phyloP scores from a whole-genome alignment of 2,113 vertebrate genomes.

The Macheiramphus alcinus region DNA sequence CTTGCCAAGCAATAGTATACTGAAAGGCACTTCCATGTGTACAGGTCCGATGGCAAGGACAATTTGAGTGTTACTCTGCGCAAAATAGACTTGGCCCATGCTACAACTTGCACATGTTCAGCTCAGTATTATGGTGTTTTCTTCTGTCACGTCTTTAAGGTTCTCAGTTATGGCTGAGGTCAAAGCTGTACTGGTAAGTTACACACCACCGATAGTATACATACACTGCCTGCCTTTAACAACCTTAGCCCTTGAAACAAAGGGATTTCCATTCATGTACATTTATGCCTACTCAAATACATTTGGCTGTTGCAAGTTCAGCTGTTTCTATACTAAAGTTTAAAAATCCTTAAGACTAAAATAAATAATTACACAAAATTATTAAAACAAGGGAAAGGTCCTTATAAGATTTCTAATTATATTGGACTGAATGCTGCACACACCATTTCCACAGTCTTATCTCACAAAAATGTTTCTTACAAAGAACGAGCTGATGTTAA shows the following conservation, averaged over 20 bases:
- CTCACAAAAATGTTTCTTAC: neutral
- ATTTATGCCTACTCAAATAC: neutral
- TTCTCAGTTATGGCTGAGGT: neutral
- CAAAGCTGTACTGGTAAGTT: neutral
- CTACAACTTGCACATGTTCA: neutral
- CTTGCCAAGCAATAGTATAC: fast-evolving
- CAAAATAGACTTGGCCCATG: neutral
- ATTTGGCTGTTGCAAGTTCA: neutral
- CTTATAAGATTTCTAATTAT: neutral
- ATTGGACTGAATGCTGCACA: neutral
- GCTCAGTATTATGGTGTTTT: neutral
- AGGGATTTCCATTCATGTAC: neutral
- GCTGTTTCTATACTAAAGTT: neutral
- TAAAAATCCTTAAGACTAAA: neutral
- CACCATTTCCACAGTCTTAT: neutral
- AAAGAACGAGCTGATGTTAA: neutral
- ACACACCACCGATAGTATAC: neutral
- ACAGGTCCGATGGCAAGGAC: neutral
- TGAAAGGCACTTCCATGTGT: neutral
- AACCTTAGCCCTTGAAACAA: neutral
- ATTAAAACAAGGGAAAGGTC: neutral
- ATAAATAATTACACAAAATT: neutral
- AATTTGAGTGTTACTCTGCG: neutral
- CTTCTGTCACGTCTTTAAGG: neutral
- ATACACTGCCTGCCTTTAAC: neutral